Evolutionary conservation across 2,113 vertebrate genomes (phyloP), one percentile per base, ranked within the genome.

Genomic region (Mellivora capensis): DNA sequence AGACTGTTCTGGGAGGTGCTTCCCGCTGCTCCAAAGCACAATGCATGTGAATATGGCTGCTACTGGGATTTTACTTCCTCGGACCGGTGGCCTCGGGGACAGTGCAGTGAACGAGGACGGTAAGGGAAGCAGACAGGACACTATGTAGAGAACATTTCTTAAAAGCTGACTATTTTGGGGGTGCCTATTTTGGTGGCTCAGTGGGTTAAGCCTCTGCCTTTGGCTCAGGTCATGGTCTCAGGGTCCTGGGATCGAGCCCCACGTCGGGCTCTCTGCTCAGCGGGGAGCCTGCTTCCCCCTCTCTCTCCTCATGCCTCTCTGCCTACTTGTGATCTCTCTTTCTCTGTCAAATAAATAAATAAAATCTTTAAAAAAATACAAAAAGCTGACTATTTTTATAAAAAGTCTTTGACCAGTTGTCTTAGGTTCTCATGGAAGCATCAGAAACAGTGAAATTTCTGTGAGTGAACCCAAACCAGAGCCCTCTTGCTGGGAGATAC

Each of bases 301-400:
- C 49, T 52, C 49, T 52, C 49, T 52, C 49, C 5, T 11, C 15
- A 14, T 14, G 14, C 14, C 49, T 52, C 49, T 52, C 49, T 52
- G 49, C 15, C 49, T 52, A 17, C 49, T 52, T 52, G 49, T 52
- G 15, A 52, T 52, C 15, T 52, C 49, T 49, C 49, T 17, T 17
- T 52, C 4, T 52, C 49, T 52, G 49, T 52, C 49, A 52, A 52
- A 52, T 52, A 52, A 17, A 52, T 52, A 52, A 52, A 52, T 52
- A 52, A 52, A 52, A 52, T 52, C 49, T 52, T 52, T 3, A 52
- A 52, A 17, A 52, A 49, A 17, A n/a, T n/a, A n/a, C n/a, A n/a
- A 91, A 97, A 87, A 94, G 94, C 77, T 85, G 93, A 37, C 83
- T 39, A 77, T 86, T 97, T 97, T 87, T 57, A 20, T 67, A 94